These are phyloP conservation scores for Rhinophrynus dorsalis DNA, from an alignment of 2,797 vertebrate genomes.

Conservation along the genomic window DNA sequence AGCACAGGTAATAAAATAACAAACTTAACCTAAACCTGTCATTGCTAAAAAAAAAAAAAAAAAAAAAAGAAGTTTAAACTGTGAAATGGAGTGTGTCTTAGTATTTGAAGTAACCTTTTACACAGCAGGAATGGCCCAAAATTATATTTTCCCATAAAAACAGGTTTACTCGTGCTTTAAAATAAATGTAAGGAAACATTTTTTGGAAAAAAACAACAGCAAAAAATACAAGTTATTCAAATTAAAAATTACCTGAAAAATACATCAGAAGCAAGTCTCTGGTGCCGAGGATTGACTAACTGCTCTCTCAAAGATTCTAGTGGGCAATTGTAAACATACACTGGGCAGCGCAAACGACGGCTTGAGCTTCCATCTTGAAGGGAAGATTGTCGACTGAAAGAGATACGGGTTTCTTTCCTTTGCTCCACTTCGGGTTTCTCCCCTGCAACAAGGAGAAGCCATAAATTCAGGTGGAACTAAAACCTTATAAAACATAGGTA, in stretches of 20 bases:
- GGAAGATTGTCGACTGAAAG: slow-evolving; percentile 74
- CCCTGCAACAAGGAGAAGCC: slow-evolving; percentile 62
- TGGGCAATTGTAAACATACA: slow-evolving; percentile 93
- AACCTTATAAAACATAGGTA: no score
- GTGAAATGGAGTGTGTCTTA: no score
- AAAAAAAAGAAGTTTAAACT: not conserved
- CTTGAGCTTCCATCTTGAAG: slow-evolving; percentile 73
- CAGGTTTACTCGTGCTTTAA: no score
- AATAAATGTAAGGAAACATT: no score
- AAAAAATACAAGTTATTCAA: no score
- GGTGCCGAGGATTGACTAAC: slow-evolving; percentile 77
- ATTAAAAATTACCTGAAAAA: slow-evolving; percentile 79
- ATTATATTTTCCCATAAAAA: no score
- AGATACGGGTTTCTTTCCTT: slow-evolving; percentile 70
- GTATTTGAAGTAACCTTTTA: no score
- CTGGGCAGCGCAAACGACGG: slow-evolving; percentile 80
- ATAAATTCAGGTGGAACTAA: no score
- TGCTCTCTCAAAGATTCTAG: slow-evolving; percentile 87
- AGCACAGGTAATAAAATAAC: no score
- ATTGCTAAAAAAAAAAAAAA: not conserved
- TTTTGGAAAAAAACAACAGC: no score
- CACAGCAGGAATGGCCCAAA: no score
- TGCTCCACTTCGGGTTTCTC: slow-evolving; percentile 69
- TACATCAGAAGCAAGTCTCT: slow-evolving; percentile 77
- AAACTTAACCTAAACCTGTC: no score